Evolutionary conservation across 1,140 invertebrate species (phyloP), one percentile per base, ranked within the genome.

Genomic region (Cylas formicarius): DNA sequence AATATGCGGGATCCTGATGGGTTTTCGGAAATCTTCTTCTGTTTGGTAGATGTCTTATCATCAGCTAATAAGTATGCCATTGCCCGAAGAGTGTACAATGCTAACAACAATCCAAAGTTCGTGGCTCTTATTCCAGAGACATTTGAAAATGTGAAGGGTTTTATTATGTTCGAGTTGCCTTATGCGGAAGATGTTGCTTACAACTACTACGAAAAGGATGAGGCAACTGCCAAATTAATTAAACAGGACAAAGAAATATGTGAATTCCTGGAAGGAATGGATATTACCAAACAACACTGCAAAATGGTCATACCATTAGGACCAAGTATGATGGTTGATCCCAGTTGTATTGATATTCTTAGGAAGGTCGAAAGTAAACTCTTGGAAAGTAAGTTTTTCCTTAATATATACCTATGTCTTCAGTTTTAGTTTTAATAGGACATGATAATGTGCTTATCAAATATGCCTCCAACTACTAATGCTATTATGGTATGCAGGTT

Each of bases 21-120:
- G 18, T 41, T 33, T 26, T 48, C 32, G 7, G 16, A 45, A 16
- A 31, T 42, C n/a, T 42, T 53, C 4, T 18, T 21, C 27, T 13
- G 33, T n/a, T 44, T 56, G 11, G 27, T 56, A n/a, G 28, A 50
- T 24, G 33, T 32, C 9, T 27, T 56, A 11, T 21, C 35, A 2
- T 14, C 48, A 33, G 7, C 24, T n/a, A 43, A 56, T 14, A 50
- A 47, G 23, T 53, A 48, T 32, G 43, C 38, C 17, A 45, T 56
- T 3, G 33, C 40, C 5, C 40, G 45, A 36, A 45, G 50, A n/a
- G 48, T 53, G 4, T 50, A 50, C 14, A 43, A 46, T 18, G 36
- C 19, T 10, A 46, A 53, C 22, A 22, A 16, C 20, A 42, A 48
- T 9, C 42, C 50, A 6, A 56, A 38, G 22, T 53, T 42, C 39